Conservation (phyloP, 2,797 vertebrate species). For the Tenualosa ilisha region DNA sequence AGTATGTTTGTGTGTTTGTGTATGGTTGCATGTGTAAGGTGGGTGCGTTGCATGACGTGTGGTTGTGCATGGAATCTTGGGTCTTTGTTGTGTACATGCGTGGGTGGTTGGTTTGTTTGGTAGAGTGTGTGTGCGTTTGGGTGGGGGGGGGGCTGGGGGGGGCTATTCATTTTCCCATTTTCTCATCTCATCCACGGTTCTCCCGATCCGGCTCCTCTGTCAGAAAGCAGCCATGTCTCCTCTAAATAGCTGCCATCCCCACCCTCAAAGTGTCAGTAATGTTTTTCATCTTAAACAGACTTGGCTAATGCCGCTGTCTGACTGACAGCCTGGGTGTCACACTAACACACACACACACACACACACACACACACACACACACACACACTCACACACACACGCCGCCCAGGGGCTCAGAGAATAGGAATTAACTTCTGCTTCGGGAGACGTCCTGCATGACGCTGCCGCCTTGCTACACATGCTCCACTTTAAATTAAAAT, state of each 20-base stretch:
- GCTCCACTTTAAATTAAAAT: slow-evolving; percentile 21
- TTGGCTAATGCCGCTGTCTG: slow-evolving; percentile 58
- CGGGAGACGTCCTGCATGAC: background rate
- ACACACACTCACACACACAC: background rate
- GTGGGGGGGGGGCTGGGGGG: background rate
- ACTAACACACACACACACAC: slow-evolving; percentile 5
- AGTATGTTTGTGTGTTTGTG: background rate
- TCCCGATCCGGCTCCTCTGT: slow-evolving; percentile 66
- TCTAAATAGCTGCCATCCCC: slow-evolving; percentile 70
- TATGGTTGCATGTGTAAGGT: background rate
- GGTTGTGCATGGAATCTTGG: background rate
- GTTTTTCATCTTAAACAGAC: slow-evolving; percentile 70
- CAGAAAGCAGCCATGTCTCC: slow-evolving; percentile 65
- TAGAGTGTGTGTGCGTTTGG: background rate
- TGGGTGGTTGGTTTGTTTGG: background rate
- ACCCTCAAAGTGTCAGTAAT: slow-evolving; percentile 64
- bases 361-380: slow-evolving; percentile 15
- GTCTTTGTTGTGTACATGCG: background rate
- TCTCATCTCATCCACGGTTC: slow-evolving; percentile 64
- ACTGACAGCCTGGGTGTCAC: slow-evolving; percentile 64
- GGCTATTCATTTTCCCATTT: slow-evolving; percentile 43
- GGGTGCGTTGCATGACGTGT: too few species aligned
- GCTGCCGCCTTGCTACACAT: background rate
- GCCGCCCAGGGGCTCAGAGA: slow-evolving; percentile 15
- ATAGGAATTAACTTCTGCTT: slow-evolving; percentile 12